These are phyloP conservation scores for Hemicentrotus pulcherrimus DNA, from an alignment of 35 echinoderm and acorn worm species.

Conservation along the genomic window DNA sequence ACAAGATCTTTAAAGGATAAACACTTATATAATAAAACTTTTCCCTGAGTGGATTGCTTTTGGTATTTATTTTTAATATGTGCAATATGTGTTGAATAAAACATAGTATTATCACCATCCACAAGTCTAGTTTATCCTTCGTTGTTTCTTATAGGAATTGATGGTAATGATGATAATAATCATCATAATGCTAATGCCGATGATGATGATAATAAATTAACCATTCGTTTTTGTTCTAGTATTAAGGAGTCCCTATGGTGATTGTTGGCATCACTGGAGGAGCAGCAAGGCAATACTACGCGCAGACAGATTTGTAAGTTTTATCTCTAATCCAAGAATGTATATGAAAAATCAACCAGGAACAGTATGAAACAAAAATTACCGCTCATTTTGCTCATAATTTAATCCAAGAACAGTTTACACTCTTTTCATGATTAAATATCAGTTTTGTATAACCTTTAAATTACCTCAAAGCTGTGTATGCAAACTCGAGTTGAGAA, in stretches of 20 bases:
- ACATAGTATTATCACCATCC: not conserved
- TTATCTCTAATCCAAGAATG: not conserved
- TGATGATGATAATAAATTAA: not conserved
- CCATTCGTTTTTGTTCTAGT: not conserved
- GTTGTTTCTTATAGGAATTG: not conserved
- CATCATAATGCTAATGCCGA: too few species aligned
- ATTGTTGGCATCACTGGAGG: constrained; percentile 44
- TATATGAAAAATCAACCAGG: too few species aligned
- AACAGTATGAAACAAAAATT: too few species aligned
- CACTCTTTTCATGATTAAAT: too few species aligned
- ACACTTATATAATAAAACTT: too few species aligned
- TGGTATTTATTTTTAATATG: not conserved
- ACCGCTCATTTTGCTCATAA: too few species aligned
- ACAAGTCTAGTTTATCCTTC: not conserved
- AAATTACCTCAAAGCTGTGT: too few species aligned
- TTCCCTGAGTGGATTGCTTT: not conserved
- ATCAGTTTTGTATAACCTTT: too few species aligned
- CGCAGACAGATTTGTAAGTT: constrained; percentile 47
- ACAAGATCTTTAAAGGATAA: too few species aligned
- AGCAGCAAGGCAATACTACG: constrained; percentile 18
- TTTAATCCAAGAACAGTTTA: too few species aligned
- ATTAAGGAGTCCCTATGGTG: constrained; percentile 12
- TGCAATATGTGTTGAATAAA: not conserved
- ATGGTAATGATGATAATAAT: too few species aligned
- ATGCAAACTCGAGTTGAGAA: too few species aligned